These are phyloP conservation scores for Rotaria macrura DNA, from an alignment of 2,888 invertebrate genomes.

Conservation along the genomic window DNA sequence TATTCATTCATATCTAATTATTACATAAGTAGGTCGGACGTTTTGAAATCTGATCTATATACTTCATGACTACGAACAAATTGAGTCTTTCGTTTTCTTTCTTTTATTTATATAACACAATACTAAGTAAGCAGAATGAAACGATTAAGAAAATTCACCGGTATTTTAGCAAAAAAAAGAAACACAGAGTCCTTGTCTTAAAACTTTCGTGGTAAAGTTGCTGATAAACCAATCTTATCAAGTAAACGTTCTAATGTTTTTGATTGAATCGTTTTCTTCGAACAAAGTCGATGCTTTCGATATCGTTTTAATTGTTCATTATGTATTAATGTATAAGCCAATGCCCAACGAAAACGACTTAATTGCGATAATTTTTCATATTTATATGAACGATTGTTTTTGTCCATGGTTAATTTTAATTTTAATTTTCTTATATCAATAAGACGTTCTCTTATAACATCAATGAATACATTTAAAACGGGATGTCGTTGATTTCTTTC, in stretches of 20 bases:
- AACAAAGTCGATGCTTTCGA: constrained; percentile 17
- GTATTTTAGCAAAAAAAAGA: background rate
- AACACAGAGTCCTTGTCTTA: background rate
- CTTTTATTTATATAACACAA: background rate
- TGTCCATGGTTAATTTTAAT: background rate
- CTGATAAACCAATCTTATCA: background rate
- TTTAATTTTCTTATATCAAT: background rate
- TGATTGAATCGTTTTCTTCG: background rate
- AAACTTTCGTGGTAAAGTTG: background rate
- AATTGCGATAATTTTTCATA: background rate
- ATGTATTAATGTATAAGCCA: constrained; percentile 26
- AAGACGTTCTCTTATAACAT: background rate
- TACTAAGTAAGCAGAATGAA: background rate
- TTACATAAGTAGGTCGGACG: background rate
- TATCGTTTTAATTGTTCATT: constrained; percentile 23
- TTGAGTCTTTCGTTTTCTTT: background rate
- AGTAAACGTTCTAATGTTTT: constrained; percentile 21
- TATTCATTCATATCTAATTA: background rate
- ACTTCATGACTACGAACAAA: background rate
- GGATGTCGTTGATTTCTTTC: constrained; percentile 33
- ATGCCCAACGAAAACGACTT: constrained; percentile 22
- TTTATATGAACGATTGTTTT: too few relatives aligned
- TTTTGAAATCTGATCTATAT: background rate
- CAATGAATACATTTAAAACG: constrained; percentile 25
- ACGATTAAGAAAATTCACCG: background rate